Evolutionary conservation across 2,888 invertebrate species (phyloP), one percentile per base, ranked within the genome.

Genomic region (Epinotia ramella): DNA sequence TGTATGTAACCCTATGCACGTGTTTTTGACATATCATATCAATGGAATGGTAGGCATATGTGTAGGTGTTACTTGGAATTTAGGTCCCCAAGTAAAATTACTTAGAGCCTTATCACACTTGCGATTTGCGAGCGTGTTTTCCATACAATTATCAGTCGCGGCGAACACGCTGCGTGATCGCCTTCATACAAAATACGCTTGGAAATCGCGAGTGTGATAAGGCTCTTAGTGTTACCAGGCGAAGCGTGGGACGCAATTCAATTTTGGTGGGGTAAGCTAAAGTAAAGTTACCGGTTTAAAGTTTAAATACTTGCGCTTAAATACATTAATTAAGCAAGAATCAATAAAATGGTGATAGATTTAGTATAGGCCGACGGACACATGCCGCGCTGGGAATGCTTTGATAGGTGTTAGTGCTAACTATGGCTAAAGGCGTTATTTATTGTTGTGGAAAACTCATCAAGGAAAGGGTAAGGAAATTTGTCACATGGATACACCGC

Each of bases 391-490:
- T 46, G n/a, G 1, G 40, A 59, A n/a, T 70, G 74, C 69, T 69
- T 74, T 70, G 74, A 74, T 74, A 74, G 74, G 59, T 53, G 66
- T 60, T 60, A 53, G 44, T 56, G 66, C 66, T 66, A 71, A 75
- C 75, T 71, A 71, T 75, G 66, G 71, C 71, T 75, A 75, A 75
- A 66, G 56, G 56, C 60, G 40, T 66, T 71, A 75, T 75, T 66
- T 71, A 75, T 75, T 75, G 75, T 75, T 71, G 56, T 75, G 71
- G 56, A 44, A 74, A 74, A 69, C 74, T 70, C 59, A 70, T 75
- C 69, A 53, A 60, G 60, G 33, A 57, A 59, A 68, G 63, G 53
- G 18, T 56, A 64, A 71, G 75, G 75, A 75, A 66, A 66, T 75
- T 60, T 60, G 70, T 66, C 44, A 56, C 16, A 46, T 71, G 62